Conservation (phyloP, 2,113 vertebrate genomes). For the Spea multiplicata region DNA sequence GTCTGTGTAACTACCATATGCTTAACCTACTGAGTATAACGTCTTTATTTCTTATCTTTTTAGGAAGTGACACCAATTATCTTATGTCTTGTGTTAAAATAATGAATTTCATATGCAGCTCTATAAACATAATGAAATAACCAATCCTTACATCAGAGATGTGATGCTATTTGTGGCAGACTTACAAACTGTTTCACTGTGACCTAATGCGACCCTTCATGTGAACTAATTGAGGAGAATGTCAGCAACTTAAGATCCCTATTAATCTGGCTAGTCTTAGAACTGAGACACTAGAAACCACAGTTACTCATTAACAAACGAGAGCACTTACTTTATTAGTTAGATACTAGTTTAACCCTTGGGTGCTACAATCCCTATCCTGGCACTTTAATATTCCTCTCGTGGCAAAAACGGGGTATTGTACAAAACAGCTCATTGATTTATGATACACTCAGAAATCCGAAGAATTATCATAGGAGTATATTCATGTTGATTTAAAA, state of each 20-base stretch:
- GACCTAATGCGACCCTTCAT: conserved; percentile 28
- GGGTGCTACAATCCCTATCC: not conserved
- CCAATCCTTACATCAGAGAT: not conserved
- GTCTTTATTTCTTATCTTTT: too few relatives aligned
- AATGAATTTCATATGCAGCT: not conserved
- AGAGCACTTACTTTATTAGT: not conserved
- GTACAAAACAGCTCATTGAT: too few relatives aligned
- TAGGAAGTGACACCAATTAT: too few relatives aligned
- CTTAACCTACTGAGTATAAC: too few relatives aligned
- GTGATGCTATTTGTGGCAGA: conserved; percentile 18
- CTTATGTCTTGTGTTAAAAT: not conserved
- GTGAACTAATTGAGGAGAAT: conserved; percentile 26
- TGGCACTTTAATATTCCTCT: too few relatives aligned
- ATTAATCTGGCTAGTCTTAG: conserved; percentile 15
- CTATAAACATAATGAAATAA: conserved; percentile 5
- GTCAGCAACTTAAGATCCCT: conserved; percentile 35
- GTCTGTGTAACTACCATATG: too few relatives aligned
- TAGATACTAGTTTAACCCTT: not conserved
- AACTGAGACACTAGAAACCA: conserved; percentile 22
- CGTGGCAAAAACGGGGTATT: too few relatives aligned
- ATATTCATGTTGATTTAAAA: too few relatives aligned
- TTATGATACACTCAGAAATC: too few relatives aligned
- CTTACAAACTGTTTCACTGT: conserved; percentile 8
- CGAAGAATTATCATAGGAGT: too few relatives aligned
- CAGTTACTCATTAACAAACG: not conserved